Percentiles rank a stretch among this genome's conserved stretches.
Evolutionary conservation across 2,113 vertebrate genomes (phyloP).

Genomic region (Caracal caracal): DNA sequence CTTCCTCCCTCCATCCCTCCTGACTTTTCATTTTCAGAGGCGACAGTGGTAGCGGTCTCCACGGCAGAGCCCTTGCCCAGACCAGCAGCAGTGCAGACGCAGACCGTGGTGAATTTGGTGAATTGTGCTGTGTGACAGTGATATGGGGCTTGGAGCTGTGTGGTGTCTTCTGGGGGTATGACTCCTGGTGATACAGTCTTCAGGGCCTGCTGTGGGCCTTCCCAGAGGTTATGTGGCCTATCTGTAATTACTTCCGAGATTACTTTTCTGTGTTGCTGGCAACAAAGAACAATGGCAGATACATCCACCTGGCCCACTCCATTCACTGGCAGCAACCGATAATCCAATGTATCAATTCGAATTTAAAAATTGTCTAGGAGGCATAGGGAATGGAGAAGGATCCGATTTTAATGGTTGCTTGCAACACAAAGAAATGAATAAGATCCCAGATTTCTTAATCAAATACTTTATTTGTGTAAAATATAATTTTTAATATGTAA

Average conservation of each 20-base stretch:
- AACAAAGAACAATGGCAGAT: background rate
- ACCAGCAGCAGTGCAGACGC: background rate
- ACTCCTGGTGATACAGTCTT: background rate
- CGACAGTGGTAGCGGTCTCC: background rate
- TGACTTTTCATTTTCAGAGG: background rate
- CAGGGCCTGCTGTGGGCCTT: background rate
- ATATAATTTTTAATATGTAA: background rate
- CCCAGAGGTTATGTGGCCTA: background rate
- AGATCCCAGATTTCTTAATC: background rate
- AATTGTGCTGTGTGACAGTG: rapidly evolving
- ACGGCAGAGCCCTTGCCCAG: background rate
- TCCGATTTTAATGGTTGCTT: background rate
- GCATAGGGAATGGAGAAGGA: background rate
- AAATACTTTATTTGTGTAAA: background rate
- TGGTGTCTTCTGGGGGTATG: background rate
- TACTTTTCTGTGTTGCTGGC: background rate
- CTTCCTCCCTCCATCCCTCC: too few species aligned
- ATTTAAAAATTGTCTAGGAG: background rate
- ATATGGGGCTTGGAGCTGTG: rapidly evolving
- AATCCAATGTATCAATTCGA: background rate
- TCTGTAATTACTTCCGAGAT: background rate
- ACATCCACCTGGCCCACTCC: background rate
- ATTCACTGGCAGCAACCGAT: background rate
- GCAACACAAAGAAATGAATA: background rate
- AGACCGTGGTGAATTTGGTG: rapidly evolving